phyloP scores from a whole-genome alignment of 2,888 invertebrate species.

The Aphrophora alni region DNA sequence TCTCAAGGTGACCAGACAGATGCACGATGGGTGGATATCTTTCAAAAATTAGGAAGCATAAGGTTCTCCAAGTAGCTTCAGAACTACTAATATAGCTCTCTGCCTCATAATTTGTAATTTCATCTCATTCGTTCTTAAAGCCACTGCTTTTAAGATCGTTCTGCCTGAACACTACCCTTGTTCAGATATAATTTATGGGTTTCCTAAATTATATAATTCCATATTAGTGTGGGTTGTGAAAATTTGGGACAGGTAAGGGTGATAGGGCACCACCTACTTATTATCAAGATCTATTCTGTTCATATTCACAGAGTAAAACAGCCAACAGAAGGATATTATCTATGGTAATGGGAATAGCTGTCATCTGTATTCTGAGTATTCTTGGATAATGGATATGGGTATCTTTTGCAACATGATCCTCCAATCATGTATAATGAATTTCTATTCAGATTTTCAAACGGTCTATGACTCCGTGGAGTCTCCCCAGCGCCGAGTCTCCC shows the following conservation, averaged over 20 bases:
- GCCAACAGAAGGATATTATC: not conserved
- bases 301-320: not conserved
- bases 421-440: constrained; percentile 56
- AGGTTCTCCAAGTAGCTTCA: no score
- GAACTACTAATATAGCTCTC: no score
- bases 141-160: no score
- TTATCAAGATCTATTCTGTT: constrained; percentile 29
- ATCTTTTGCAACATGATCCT: constrained; percentile 55
- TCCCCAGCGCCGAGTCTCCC: no score
- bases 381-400: constrained; percentile 51
- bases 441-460: constrained; percentile 45
- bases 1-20: no score
- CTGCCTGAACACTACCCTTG: not conserved
- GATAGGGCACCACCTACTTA: constrained; percentile 44
- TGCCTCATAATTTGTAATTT: no score
- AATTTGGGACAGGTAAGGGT: constrained; percentile 34
- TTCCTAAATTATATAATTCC: constrained; percentile 47
- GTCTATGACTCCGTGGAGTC: no score
- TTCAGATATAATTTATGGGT: constrained; percentile 39
- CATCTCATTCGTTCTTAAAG: no score
- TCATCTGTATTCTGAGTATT: constrained; percentile 52
- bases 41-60: no score
- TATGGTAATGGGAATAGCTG: constrained; percentile 54
- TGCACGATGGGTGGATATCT: no score
- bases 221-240: constrained; percentile 48